Base-by-base conservation (phyloP, 2,888 invertebrate genomes). In the Drepanosiphum platanoidis region DNA sequence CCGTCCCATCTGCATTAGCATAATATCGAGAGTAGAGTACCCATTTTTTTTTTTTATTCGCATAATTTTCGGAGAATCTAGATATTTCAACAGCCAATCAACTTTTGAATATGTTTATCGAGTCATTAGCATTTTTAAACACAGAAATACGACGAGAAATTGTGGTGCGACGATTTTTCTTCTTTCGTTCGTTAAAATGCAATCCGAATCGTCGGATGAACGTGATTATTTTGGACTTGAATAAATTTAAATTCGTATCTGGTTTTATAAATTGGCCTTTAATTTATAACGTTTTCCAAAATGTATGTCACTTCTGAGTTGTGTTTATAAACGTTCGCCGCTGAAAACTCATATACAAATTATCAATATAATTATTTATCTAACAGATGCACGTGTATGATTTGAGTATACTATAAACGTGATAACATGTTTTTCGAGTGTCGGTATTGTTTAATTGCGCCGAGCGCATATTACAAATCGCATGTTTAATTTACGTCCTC, bases 391-490 rank as follows among this genome's bases (percentile, higher is more conserved):
- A n/a, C 13, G 13, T 8, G 18, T 61, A 7, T 61, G n/a, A 42
- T 42, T 42, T n/a, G 22, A 8, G 61, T 61, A 61, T 61, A n/a
- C n/a, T 22, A 52, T 42, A 42, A 18, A 61, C 13, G 7, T 7
- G 58, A 58, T 58, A n/a, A n/a, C n/a, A n/a, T n/a, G 61, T n/a
- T n/a, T 61, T 18, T 61, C n/a, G n/a, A 58, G 58, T 58, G 58
- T 58, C 18, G n/a, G n/a, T n/a, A n/a, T n/a, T n/a, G n/a, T 22
- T 61, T 61, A 27, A 61, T 61, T n/a, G 61, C 30, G 27, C n/a
- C 7, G 39, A 71, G 39, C 34, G 39, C 71, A 39, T n/a, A 34
- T 68, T 68, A 68, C 34, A 22, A 8, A 34, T n/a, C n/a, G n/a
- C n/a, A n/a, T n/a, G n/a, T n/a, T n/a, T n/a, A n/a, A n/a, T n/a